Conservation (phyloP, 2,113 vertebrate genomes). For the Verasper variegatus region DNA sequence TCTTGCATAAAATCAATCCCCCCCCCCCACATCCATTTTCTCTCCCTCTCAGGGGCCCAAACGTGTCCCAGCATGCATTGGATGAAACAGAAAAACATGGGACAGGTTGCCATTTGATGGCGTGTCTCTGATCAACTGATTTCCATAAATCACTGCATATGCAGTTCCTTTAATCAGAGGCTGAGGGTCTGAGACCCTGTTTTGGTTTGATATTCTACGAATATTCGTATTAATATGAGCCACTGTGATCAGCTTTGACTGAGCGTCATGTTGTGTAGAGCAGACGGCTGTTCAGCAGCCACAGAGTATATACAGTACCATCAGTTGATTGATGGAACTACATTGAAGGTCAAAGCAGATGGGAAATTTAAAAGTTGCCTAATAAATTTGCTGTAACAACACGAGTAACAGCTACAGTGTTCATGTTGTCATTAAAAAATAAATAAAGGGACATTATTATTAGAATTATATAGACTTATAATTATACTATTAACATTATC, state of each 20-base stretch:
- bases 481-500: neutral
- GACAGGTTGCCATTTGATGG: constrained; percentile 21
- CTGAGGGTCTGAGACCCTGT: neutral
- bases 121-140: constrained; percentile 29
- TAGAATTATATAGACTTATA: too few relatives aligned
- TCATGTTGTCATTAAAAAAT: neutral
- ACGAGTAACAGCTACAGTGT: neutral
- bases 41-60: constrained; percentile 16
- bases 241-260: neutral
- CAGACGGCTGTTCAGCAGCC: neutral
- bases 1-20: constrained; percentile 28
- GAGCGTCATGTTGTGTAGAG: neutral
- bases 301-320: neutral
- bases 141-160: constrained; percentile 44
- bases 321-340: constrained; percentile 4
- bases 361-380: constrained; percentile 6
- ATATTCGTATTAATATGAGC: neutral
- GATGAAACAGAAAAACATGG: constrained; percentile 34
- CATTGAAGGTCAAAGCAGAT: constrained; percentile 22
- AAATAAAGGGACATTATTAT: too few relatives aligned
- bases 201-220: constrained; percentile 17
- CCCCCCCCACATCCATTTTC: neutral
- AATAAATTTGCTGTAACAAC: constrained; percentile 28
- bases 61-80: constrained; percentile 37
- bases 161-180: constrained; percentile 20